Base-by-base conservation (phyloP, 2,888 invertebrate genomes). In the Sylvicola cinctus region DNA sequence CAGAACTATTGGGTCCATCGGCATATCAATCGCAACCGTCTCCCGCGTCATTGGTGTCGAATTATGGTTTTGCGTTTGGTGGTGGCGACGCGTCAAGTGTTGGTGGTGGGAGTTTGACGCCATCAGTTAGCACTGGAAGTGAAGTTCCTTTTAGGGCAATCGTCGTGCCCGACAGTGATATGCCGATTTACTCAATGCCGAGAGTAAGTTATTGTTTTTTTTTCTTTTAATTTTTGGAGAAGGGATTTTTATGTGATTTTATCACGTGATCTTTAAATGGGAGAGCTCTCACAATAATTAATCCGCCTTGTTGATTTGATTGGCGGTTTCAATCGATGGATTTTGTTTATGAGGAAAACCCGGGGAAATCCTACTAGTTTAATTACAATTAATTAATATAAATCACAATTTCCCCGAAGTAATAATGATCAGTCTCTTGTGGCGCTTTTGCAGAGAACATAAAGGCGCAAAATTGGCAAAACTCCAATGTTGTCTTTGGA, bases 111-210 rank as follows among this genome's bases (percentile, higher is more conserved):
- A 7, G 12, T 16, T 16, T 20, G 3, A 31, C 14, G 16, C 16
- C 3, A 6, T 10, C 10, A 11, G 13, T 20, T 20, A 4, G 6
- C 8, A 4, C 20, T 8, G 13, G 25, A 23, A 11, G 4, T 2
- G 32, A 32, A 23, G 23, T 13, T n/a, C 32, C 32, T 12, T 8
- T 3, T 13, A 13, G 25, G 14, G 20, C 32, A 23, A 23, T 32
- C 14, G 3, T 12, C 4, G 32, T 32, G 10, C 32, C 32, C 12
- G 3, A 14, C 10, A 25, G 25, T n/a, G 20, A 32, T 20, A 7
- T n/a, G 14, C 32, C 32, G 25, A 32, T 32, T 32, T 31, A 31
- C 17, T n/a, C n/a, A n/a, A n/a, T n/a, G n/a, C 3, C 16, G n/a
- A n/a, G 16, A 17, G 31, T 27, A 8, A 27, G 27, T 27, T 6